These are phyloP conservation scores for Xanthorhoe spadicearia DNA, from an alignment of 2,888 invertebrate genomes.

Conservation along the genomic window DNA sequence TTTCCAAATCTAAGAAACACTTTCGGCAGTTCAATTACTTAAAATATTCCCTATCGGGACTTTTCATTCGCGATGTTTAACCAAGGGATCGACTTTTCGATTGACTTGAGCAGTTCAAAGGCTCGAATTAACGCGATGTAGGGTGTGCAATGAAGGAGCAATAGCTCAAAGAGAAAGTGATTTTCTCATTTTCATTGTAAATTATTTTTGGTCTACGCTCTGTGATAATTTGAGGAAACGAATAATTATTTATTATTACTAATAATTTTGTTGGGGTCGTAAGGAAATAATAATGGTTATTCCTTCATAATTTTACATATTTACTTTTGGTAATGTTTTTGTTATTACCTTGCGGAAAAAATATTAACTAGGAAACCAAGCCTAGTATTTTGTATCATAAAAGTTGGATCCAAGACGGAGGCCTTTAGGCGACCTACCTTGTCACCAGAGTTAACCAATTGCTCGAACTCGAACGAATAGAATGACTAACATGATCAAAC, in stretches of 20 bases:
- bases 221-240: conserved; percentile 41
- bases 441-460: no score
- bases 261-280: conserved; percentile 25
- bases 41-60: conserved; percentile 77
- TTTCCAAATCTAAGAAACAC: conserved; percentile 76
- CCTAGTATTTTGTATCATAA: not conserved
- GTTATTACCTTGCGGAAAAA: not conserved
- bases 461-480: no score
- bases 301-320: conserved; percentile 1
- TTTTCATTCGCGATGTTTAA: conserved; percentile 83
- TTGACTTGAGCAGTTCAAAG: conserved; percentile 83
- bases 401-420: no score
- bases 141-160: conserved; percentile 77
- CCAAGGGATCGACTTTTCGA: conserved; percentile 82
- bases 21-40: conserved; percentile 81
- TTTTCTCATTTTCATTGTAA: conserved; percentile 75
- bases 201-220: conserved; percentile 56
- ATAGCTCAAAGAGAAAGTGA: conserved; percentile 74
- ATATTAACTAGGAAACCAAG: not conserved
- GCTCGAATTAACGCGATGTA: conserved; percentile 77
- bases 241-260: conserved; percentile 37
- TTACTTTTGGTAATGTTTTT: not conserved
- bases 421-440: no score
- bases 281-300: conserved; percentile 4
- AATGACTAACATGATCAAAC: no score